A percentile compares a stretch with the other conserved stretches of the same genome.
These are phyloP conservation scores for Silurus glanis DNA, from an alignment of 2,113 vertebrate genomes.

Conservation along the genomic window DNA sequence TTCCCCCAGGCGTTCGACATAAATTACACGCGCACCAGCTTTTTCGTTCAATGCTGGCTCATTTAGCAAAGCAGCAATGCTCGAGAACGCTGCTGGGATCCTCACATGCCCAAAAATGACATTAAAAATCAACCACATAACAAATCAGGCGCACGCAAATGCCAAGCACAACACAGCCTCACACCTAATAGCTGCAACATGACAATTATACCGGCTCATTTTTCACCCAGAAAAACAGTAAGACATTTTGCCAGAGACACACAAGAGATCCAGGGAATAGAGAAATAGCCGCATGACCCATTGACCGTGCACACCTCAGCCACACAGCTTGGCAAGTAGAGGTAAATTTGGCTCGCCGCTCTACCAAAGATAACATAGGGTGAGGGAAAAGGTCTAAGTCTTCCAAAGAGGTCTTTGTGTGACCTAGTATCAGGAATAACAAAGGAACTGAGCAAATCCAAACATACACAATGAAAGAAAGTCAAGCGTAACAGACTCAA, in stretches of 20 bases:
- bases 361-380: slow-evolving; percentile 22
- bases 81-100: slow-evolving; percentile 3
- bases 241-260: background rate
- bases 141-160: slow-evolving; percentile 1
- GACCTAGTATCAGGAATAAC: slow-evolving; percentile 2
- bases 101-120: slow-evolving; percentile 3
- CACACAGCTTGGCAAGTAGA: slow-evolving; percentile 21
- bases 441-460: slow-evolving; percentile 4
- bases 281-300: slow-evolving; percentile 42
- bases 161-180: slow-evolving; percentile 8
- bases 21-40: slow-evolving; percentile 27
- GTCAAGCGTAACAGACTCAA: background rate
- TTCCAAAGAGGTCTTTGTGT: background rate
- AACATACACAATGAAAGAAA: background rate
- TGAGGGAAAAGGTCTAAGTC: background rate
- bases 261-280: background rate
- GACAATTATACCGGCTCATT: slow-evolving; percentile 54
- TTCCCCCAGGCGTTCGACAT: slow-evolving; percentile 26
- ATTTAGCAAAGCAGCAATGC: slow-evolving; percentile 24
- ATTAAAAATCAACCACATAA: slow-evolving; percentile 19
- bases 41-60: slow-evolving; percentile 29
- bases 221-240: background rate
- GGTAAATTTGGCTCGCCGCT: background rate
- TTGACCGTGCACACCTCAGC: slow-evolving; percentile 25
- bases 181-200: slow-evolving; percentile 8